Evolutionary conservation across 1,140 invertebrate species (phyloP), one percentile per base, ranked within the genome.

Genomic region (Anthonomus grandis): DNA sequence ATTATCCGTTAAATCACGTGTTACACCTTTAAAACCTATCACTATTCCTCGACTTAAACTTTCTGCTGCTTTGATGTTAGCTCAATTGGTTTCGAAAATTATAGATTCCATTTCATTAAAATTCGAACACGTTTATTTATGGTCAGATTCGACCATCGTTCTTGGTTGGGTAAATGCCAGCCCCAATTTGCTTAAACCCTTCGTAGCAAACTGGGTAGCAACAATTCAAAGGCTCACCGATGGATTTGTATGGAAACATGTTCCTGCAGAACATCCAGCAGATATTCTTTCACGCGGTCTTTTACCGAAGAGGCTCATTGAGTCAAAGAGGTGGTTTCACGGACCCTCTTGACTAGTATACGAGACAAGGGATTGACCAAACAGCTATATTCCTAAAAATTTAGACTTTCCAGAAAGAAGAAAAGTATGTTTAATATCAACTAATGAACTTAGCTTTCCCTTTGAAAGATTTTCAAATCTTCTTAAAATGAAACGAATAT

Each of bases 1-100:
- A 47, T 34, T 52, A 64, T 64, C 6, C 19, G 61, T 60, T n/a
- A n/a, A n/a, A n/a, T n/a, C n/a, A n/a, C n/a, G n/a, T n/a, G n/a
- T n/a, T n/a, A n/a, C n/a, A n/a, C n/a, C n/a, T n/a, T n/a, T n/a
- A 24, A 68, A 69, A 70, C 8, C 65, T 65, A 2, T 46, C 64
- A 41, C 44, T 72, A 13, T n/a, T n/a, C n/a, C n/a, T n/a, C 68
- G 69, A 41, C 42, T n/a, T n/a, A n/a, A n/a, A n/a, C n/a, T 70
- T 9, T 65, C 52, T 47, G 57, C 39, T 6, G 67, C 65, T n/a
- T 3, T 55, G 4, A 23, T 69, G 12, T 44, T 64, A 13, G 37
- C 64, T 5, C 22, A 52, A 38, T 42, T 62, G 18, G 19, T 61
- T 15, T 22, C 59, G 19, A 51, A 44, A n/a, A 18, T 38, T 6